These are phyloP conservation scores for Elephantulus edwardii DNA, from an alignment of 2,113 vertebrate genomes.

Conservation along the genomic window DNA sequence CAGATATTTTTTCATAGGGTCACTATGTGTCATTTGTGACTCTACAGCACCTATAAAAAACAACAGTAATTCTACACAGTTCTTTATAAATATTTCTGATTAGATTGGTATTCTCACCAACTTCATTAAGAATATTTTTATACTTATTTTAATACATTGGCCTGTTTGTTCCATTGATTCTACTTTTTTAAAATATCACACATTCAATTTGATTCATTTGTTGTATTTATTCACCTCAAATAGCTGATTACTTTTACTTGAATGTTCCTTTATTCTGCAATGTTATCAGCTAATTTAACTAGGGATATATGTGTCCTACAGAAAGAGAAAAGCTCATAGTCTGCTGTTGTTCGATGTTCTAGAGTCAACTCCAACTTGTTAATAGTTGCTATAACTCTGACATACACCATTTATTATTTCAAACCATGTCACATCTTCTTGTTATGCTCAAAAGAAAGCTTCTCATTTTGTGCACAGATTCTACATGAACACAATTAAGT, in stretches of 20 bases:
- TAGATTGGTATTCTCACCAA: not conserved
- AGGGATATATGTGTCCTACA: not conserved
- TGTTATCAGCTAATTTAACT: not conserved
- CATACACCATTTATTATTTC: too few relatives aligned
- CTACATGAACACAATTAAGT: too few relatives aligned
- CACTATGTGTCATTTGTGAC: too few relatives aligned
- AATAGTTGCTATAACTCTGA: too few relatives aligned
- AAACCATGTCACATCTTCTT: too few relatives aligned
- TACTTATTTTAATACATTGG: slow-evolving; percentile 2
- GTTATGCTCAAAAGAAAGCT: too few relatives aligned
- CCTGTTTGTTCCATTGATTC: not conserved
- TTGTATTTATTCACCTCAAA: not conserved
- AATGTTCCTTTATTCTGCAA: not conserved
- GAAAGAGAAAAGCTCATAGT: not conserved
- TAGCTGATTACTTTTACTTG: not conserved
- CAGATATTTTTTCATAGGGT: too few relatives aligned
- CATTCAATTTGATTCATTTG: not conserved
- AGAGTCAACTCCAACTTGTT: too few relatives aligned
- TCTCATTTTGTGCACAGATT: too few relatives aligned
- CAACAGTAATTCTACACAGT: not conserved
- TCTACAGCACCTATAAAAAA: too few relatives aligned
- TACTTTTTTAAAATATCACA: not conserved
- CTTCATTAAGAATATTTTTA: not conserved
- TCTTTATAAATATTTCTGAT: not conserved
- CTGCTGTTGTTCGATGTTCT: too few relatives aligned